These are phyloP conservation scores for Drosophila rufa DNA, from an alignment of 1,140 invertebrate genomes.

Conservation along the genomic window DNA sequence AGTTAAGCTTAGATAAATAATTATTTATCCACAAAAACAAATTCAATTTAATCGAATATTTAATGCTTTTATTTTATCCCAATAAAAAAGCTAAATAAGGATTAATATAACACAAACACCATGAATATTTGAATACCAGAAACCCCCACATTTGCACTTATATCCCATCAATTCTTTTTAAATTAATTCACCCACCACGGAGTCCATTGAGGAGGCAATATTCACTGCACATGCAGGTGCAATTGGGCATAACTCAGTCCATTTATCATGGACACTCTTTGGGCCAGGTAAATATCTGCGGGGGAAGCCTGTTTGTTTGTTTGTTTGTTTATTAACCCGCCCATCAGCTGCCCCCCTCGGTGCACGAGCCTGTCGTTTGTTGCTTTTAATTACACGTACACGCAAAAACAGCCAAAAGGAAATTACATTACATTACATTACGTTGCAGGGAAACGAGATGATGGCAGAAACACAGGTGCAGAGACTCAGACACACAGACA, in stretches of 20 bases:
- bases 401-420: conserved; percentile 51
- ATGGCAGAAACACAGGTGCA: conserved; percentile 15
- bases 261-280: conserved; percentile 56
- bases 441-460: conserved; percentile 5
- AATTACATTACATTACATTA: conserved; percentile 44
- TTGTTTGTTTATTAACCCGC: conserved; percentile 74
- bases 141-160: not conserved
- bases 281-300: conserved; percentile 29
- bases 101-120: not conserved
- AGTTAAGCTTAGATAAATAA: not conserved
- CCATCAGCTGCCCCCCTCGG: conserved; percentile 36
- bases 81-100: not conserved
- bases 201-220: conserved; percentile 22
- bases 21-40: not conserved
- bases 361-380: conserved; percentile 69
- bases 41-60: too few species aligned
- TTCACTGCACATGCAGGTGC: conserved; percentile 48
- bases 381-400: conserved; percentile 72
- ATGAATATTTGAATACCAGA: conserved; percentile 1
- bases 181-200: conserved; percentile 14
- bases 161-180: not conserved
- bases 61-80: not conserved
- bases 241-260: conserved; percentile 56
- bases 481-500: not conserved
- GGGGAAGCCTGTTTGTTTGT: conserved; percentile 40